Base-by-base conservation (phyloP, 2,888 invertebrate genomes). In the Callyntrura sp. region DNA sequence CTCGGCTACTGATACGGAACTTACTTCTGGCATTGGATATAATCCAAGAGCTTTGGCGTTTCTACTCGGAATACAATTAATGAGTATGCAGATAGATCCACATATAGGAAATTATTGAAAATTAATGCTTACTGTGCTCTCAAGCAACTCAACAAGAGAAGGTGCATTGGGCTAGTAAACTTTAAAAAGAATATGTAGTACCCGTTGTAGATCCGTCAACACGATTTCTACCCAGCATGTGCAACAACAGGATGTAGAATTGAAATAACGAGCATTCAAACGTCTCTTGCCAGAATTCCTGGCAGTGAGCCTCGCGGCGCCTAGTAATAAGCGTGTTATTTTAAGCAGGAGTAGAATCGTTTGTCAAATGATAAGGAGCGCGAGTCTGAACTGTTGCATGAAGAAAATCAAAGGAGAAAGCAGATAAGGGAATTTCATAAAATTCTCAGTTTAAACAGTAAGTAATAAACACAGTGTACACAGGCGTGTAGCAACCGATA, bases 361-460 rank as follows among this genome's bases (percentile, higher is more conserved):
- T 35, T 35, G 35, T 35, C 35, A 35, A 60, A 9, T 20, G 60
- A 60, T 17, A 12, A 62, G 11, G 28, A 62, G 62, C 5, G 12
- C 0, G 28, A 12, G 12, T 9, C 25, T 62, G 62, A 62, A 28
- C 62, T 62, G 28, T 62, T 62, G 62, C 62, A 14, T 23, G 62
- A 28, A 28, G 62, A 35, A 35, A 35, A 35, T 6, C 35, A 35
- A n/a, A 62, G 28, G 28, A 62, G 28, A 12, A 14, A 25, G 25
- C 11, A 14, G 28, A 28, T 12, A 62, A 23, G 9, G 28, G 28
- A 9, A 62, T 60, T 60, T 60, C 60, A 60, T 62, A 60, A 60
- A 60, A 60, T 62, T 62, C 23, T 4, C 25, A 25, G 62, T 62
- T 28, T 28, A 62, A 14, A 28, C 62, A 62, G 62, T 25, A 62